These are phyloP conservation scores for Pelecanoides urinatrix DNA, from an alignment of 2,113 vertebrate species.

Conservation along the genomic window DNA sequence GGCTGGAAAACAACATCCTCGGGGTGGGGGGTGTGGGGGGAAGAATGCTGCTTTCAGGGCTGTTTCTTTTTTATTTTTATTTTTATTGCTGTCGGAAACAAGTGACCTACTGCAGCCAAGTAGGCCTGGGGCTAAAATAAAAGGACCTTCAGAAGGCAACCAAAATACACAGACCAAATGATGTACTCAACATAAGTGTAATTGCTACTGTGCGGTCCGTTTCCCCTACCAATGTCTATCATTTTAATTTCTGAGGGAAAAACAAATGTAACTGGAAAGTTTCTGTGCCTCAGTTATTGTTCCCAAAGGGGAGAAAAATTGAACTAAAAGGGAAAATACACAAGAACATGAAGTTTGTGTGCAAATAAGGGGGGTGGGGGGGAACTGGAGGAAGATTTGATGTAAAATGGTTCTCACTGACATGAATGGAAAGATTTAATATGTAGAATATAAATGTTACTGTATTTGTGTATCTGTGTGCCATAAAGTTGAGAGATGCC, in stretches of 20 bases:
- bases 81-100: constrained; percentile 56
- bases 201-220: not conserved
- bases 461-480: not conserved
- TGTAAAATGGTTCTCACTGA: not conserved
- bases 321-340: not conserved
- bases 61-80: constrained; percentile 11
- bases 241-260: constrained; percentile 34
- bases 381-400: not conserved
- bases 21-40: fast-evolving
- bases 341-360: not conserved
- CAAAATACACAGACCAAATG: constrained; percentile 40
- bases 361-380: not conserved
- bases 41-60: not conserved
- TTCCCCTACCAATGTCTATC: not conserved
- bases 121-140: constrained; percentile 49
- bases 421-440: not conserved
- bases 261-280: constrained; percentile 29
- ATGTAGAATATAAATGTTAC: not conserved
- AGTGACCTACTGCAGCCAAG: constrained; percentile 55
- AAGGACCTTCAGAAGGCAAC: constrained; percentile 43
- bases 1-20: constrained; percentile 49
- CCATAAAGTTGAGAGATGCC: not conserved
- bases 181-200: not conserved
- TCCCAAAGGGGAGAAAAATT: not conserved
- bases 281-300: not conserved